Evolutionary conservation across 2,113 vertebrate genomes (phyloP), one percentile per base, ranked within the genome.

Genomic region (Odontophorus gujanensis): DNA sequence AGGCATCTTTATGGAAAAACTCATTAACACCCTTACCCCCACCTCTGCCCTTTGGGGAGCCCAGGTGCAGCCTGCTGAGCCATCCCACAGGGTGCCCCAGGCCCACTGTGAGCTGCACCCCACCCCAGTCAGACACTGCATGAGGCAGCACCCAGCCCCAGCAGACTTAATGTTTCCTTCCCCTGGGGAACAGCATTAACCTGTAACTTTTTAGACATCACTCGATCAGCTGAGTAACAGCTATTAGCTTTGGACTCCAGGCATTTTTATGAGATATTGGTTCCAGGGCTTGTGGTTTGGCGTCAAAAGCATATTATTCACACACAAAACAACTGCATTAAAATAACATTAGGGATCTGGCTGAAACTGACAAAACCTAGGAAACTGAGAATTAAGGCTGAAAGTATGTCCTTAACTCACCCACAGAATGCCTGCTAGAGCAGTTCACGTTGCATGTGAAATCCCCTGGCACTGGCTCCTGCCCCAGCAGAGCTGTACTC

Each of bases 241-340:
- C 94, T 96, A 97, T 98, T 97, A 97, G 96, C 94, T 97, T 97
- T 97, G 97, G 97, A 97, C 96, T 95, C 66, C 34, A 95, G 96
- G 97, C 97, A 97, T 97, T 98, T 98, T 98, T 98, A 98, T 97
- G 96, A 97, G 97, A 91, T 97, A 96, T 95, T 97, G 96, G 97
- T 98, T 97, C 97, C 97, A 98, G 93, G 96, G 89, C 91, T 97
- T 98, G 98, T 97, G 98, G 98, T 98, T 97, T 98, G 98, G 98
- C 97, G 95, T 91, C 79, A 96, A 93, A 87, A 96, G 87, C 81
- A 38, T 96, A 97, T 97, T 97, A 98, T 98, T 97, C 97, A 96
- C 96, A 97, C 97, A 97, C 97, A 97, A 96, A 98, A 97, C 97
- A 98, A 98, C 96, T 85, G 89, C 91, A 97, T 98, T 98, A 98